Evolutionary conservation across 2,113 vertebrate genomes (phyloP).

Genomic region (Platichthys flesus): DNA sequence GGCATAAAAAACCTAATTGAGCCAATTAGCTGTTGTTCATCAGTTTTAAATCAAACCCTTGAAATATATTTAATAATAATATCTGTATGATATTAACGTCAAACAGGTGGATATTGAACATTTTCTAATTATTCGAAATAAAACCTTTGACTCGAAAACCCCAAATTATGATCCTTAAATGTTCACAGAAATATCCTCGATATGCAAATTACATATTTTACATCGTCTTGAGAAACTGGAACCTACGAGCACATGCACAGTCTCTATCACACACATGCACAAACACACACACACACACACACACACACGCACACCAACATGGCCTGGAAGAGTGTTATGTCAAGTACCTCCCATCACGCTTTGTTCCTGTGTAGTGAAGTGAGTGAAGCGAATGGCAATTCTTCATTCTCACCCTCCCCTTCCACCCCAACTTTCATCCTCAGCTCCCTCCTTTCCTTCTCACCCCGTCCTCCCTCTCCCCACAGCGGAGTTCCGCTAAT

Average conservation of each 20-base stretch:
- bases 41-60: too few species aligned
- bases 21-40: too few species aligned
- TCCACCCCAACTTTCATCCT: slow-evolving; percentile 83
- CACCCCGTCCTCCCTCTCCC: slow-evolving; percentile 75
- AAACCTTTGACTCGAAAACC: neutral
- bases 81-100: too few species aligned
- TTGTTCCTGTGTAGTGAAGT: slow-evolving; percentile 94
- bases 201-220: slow-evolving; percentile 24
- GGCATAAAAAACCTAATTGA: too few species aligned
- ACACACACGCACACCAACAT: slow-evolving; percentile 79
- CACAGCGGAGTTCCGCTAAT: slow-evolving; percentile 71
- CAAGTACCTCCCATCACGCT: slow-evolving; percentile 97
- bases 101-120: too few species aligned
- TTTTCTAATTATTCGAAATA: too few species aligned
- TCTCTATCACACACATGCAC: neutral
- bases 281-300: slow-evolving; percentile 38
- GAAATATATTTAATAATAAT: too few species aligned
- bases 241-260: slow-evolving; percentile 40
- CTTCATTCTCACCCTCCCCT: slow-evolving; percentile 92
- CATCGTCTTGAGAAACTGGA: slow-evolving; percentile 48
- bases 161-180: neutral
- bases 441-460: slow-evolving; percentile 87
- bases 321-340: slow-evolving; percentile 97
- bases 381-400: slow-evolving; percentile 92
- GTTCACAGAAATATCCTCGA: neutral